Conservation (phyloP, 2,888 invertebrate species). For the Encarsia formosa region DNA sequence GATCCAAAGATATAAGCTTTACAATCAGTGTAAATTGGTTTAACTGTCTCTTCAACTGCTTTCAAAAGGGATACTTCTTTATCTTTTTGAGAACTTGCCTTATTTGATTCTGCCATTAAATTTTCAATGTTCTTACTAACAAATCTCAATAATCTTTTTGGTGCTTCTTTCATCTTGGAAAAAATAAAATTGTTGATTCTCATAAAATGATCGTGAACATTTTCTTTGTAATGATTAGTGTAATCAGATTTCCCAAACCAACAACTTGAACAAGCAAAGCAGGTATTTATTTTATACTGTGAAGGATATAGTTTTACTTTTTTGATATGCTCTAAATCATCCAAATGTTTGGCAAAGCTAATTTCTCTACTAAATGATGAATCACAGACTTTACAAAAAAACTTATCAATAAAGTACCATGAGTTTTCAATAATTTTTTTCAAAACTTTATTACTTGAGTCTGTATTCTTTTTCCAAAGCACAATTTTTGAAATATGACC, state of each 20-base stretch:
- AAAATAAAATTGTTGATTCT: constrained; percentile 24
- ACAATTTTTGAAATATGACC: constrained; percentile 2
- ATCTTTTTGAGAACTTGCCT: constrained; percentile 11
- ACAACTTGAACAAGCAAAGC: constrained; percentile 1
- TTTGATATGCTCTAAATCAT: constrained; percentile 5
- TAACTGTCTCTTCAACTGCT: constrained; percentile 32
- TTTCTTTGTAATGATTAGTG: constrained; percentile 2
- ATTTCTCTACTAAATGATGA: constrained; percentile 19
- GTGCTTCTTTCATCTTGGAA: constrained; percentile 20
- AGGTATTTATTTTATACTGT: constrained; percentile 17
- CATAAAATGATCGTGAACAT: constrained; percentile 1
- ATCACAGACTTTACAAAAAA: constrained; percentile 28
- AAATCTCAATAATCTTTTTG: constrained; percentile 19
- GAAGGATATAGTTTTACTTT: constrained; percentile 27
- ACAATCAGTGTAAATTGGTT: constrained; percentile 27
- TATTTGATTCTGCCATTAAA: constrained; percentile 25
- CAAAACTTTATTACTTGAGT: neutral
- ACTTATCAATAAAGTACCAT: constrained; percentile 32
- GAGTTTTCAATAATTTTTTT: constrained; percentile 3
- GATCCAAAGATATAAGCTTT: constrained; percentile 61
- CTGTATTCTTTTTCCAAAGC: neutral
- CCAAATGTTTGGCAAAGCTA: constrained; percentile 31
- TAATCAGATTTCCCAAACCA: constrained; percentile 5
- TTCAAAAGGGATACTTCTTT: constrained; percentile 22
- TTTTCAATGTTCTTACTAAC: constrained; percentile 22